Conservation (phyloP, 2,113 vertebrate species). For the Indicator indicator region DNA sequence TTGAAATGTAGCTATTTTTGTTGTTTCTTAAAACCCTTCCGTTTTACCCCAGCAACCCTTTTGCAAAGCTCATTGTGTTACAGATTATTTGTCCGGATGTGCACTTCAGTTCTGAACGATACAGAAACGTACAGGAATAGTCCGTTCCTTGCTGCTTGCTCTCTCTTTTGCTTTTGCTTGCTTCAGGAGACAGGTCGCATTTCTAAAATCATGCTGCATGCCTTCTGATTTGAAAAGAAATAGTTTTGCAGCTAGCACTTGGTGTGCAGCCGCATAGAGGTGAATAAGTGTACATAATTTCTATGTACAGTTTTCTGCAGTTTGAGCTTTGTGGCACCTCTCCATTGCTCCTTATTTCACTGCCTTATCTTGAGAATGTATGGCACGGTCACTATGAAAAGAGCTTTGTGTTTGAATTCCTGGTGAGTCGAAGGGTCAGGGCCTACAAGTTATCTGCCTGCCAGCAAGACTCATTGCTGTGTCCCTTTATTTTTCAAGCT, state of each 20-base stretch:
- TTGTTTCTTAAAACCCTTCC: conserved; percentile 54
- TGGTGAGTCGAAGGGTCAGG: conserved; percentile 79
- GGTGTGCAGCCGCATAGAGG: not conserved
- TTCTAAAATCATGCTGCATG: conserved; percentile 8
- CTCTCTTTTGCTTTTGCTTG: conserved; percentile 14
- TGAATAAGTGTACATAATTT: not conserved
- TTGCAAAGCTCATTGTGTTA: conserved; percentile 43
- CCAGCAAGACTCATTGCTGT: conserved; percentile 70
- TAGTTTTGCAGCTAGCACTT: conserved; percentile 40
- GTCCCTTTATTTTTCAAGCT: conserved; percentile 72
- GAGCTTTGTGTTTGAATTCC: conserved; percentile 87
- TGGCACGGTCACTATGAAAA: conserved; percentile 72
- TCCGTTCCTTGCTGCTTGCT: conserved; percentile 4
- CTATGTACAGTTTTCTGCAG: conserved; percentile 54
- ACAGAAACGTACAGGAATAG: not conserved
- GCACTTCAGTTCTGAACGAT: not conserved
- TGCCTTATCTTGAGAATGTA: conserved; percentile 74
- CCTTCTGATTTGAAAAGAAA: conserved; percentile 39
- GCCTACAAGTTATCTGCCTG: conserved; percentile 76
- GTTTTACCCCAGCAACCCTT: conserved; percentile 27
- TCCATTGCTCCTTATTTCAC: conserved; percentile 52
- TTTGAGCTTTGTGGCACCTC: conserved; percentile 62
- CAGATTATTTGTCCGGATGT: conserved; percentile 53
- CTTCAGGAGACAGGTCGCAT: conserved; percentile 30
- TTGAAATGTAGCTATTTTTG: conserved; percentile 57